These are phyloP conservation scores for Trogon surrucura DNA, from an alignment of 2,113 vertebrate genomes.

Conservation along the genomic window DNA sequence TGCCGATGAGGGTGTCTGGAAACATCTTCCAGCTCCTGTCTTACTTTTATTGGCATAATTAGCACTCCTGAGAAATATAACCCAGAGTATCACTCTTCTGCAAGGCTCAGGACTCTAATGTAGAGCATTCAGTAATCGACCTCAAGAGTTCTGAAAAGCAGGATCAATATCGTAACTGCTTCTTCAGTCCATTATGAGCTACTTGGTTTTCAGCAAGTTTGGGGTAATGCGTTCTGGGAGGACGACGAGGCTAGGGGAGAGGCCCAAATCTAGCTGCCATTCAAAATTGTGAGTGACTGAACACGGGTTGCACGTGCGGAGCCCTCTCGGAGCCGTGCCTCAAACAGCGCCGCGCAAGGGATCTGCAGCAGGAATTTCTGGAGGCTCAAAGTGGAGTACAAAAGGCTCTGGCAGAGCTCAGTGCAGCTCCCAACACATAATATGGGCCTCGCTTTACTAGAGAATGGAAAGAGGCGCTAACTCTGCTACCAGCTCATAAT, in stretches of 20 bases:
- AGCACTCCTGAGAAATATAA: not conserved
- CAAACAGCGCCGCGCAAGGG: rapidly evolving
- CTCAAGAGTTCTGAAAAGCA: not conserved
- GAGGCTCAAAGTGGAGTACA: not conserved
- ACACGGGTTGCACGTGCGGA: not conserved
- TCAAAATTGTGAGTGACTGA: not conserved
- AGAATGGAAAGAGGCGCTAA: not conserved
- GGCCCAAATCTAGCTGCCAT: not conserved
- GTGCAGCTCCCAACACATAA: not conserved
- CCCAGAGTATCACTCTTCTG: not conserved
- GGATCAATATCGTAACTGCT: not conserved
- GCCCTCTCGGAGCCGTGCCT: not conserved
- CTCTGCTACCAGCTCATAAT: not conserved
- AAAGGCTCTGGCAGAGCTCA: not conserved
- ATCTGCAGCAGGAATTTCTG: not conserved
- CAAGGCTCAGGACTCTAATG: not conserved
- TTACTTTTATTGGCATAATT: not conserved
- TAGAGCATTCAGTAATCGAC: not conserved
- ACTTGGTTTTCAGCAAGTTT: not conserved
- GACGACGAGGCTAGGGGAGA: rapidly evolving
- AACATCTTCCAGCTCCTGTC: not conserved
- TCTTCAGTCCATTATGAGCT: not conserved
- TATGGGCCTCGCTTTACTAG: rapidly evolving
- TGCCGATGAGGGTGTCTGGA: not conserved
- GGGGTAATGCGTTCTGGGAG: not conserved